Base-by-base conservation (phyloP, 2,113 vertebrate species). In the Silurus asotus region DNA sequence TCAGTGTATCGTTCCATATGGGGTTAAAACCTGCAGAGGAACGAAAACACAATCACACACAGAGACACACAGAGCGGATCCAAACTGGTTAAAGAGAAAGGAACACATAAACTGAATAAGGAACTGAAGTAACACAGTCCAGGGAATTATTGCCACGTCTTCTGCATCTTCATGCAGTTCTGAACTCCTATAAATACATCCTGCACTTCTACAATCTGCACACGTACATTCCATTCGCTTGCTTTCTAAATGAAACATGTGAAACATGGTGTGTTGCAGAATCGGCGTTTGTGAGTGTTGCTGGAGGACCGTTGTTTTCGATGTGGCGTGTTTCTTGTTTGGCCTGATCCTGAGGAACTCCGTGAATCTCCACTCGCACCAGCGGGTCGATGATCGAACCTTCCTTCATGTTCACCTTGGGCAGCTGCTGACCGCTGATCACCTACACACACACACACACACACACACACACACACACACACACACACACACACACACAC, bases 381-480 rank as follows among this genome's bases (percentile, higher is more conserved):
- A 99, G 88, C 0, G 98, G 98, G 87, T 99, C 98, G 3, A 98
- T 96, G 1, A 99, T 94, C 0, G 96, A 96, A 13, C 88, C 95
- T 0, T 97, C 96, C 90, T 97, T 98, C 88, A 94, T 96, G 89
- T 96, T 96, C 87, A 97, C 96, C 90, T 99, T 99, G 58, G 98
- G 98, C 37, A 99, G 93, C 91, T 97, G 97, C 92, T 99, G 98
- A 62, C 96, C 98, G 0, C 98, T 99, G 90, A 99, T 99, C 75
- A 99, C 95, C 98, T 99, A n/a, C 67, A 82, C 55, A 82, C 84
- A 89, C 55, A 85, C 72, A 53, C 78, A 69, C n/a, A 75, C 53
- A 86, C 25, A 74, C 76, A 72, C 37, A 45, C 72, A 53, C 78
- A 69, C n/a, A 75, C 53, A 86, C 25, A 74, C 76, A 72, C 37